phyloP scores from a whole-genome alignment of 2,113 vertebrate species.

The Catharus minimus region DNA sequence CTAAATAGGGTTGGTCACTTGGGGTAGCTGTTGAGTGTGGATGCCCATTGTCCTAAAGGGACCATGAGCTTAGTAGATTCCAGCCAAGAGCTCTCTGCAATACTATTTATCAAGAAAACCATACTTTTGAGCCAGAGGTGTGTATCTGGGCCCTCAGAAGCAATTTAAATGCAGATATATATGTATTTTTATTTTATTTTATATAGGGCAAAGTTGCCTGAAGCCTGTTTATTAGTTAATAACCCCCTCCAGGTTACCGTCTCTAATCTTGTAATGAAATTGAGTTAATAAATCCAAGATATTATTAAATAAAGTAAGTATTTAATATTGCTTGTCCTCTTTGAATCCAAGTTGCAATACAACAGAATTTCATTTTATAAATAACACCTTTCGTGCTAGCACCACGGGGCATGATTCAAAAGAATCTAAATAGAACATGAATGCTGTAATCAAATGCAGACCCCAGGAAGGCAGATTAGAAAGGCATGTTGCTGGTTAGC shows the following conservation, averaged over 20 bases:
- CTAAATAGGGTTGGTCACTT: background rate
- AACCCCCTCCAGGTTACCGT: conserved; percentile 66
- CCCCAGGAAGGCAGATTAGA: conserved; percentile 83
- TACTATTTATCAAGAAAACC: background rate
- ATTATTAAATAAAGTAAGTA: conserved; percentile 84
- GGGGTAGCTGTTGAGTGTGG: background rate
- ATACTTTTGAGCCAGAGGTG: conserved; percentile 8
- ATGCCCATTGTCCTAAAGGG: background rate
- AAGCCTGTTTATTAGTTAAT: conserved; percentile 75
- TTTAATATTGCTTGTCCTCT: conserved; percentile 84
- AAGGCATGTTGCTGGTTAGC: conserved; percentile 79
- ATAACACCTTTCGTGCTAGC: conserved; percentile 84
- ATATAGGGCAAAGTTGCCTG: conserved; percentile 54
- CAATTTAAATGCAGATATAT: conserved; percentile 59
- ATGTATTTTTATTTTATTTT: conserved; percentile 50
- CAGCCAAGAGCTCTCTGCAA: background rate
- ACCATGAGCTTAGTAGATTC: background rate
- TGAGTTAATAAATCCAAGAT: conserved; percentile 83
- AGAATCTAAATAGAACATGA: conserved; percentile 86
- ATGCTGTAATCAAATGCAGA: conserved; percentile 86
- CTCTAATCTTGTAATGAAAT: conserved; percentile 77
- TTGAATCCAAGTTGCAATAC: conserved; percentile 82
- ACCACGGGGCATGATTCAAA: conserved; percentile 83
- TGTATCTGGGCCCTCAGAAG: conserved; percentile 17
- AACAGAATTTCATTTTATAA: conserved; percentile 87